Percentiles rank a stretch among this genome's conserved stretches.
Evolutionary conservation across 1,140 invertebrate species (phyloP).

Genomic region (Tetraneura akinire): DNA sequence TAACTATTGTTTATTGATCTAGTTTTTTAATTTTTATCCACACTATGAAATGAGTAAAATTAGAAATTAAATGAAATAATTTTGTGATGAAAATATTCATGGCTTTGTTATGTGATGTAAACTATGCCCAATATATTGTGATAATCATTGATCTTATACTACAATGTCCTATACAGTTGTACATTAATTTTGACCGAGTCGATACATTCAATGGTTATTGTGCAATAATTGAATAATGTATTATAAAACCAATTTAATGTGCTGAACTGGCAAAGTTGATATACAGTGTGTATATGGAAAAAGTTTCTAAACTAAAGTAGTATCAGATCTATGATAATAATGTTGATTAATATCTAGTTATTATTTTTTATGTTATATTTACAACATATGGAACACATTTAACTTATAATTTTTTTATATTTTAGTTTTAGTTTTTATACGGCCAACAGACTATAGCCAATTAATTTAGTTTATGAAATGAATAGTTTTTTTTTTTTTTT

Average conservation of each 20-base stretch:
- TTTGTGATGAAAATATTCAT: conserved; percentile 1
- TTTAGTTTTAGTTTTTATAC: background rate
- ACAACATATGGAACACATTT: background rate
- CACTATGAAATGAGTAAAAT: background rate
- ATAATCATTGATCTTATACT: conserved; percentile 16
- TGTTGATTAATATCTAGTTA: background rate
- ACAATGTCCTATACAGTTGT: background rate
- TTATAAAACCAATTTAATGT: background rate
- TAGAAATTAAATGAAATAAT: conserved; percentile 7
- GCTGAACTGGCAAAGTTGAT: background rate
- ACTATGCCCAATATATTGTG: conserved; percentile 13
- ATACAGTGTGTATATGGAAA: background rate
- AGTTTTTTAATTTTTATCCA: background rate
- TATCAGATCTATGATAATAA: background rate
- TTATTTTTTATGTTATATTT: background rate
- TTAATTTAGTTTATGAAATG: background rate
- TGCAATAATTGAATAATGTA: no score
- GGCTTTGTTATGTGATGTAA: background rate
- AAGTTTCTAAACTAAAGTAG: background rate
- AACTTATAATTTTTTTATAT: background rate
- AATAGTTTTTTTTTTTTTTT: background rate
- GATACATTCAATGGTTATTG: background rate
- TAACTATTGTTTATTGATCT: background rate
- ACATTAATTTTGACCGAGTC: background rate
- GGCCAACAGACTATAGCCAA: background rate